Conservation (phyloP, 2,113 vertebrate species). For the Cyrtonyx montezumae region DNA sequence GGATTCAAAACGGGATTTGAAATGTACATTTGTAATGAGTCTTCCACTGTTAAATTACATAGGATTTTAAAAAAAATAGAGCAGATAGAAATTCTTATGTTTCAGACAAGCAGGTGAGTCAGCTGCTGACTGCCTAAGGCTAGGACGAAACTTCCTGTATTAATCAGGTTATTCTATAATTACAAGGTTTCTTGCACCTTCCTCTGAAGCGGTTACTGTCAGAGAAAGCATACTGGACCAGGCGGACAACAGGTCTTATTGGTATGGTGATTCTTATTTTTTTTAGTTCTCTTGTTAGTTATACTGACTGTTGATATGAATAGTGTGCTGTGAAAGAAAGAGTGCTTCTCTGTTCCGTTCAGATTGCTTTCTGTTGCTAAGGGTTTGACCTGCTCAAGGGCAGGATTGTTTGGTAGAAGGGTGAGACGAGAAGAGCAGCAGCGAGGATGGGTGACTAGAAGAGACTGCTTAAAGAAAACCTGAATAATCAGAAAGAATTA, state of each 20-base stretch:
- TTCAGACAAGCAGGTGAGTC: slow-evolving; percentile 64
- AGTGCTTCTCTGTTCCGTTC: not conserved
- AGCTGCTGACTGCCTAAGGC: slow-evolving; percentile 69
- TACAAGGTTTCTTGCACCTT: slow-evolving; percentile 69
- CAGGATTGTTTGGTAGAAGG: not conserved
- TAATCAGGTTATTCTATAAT: slow-evolving; percentile 75
- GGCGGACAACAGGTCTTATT: slow-evolving; percentile 60
- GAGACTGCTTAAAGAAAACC: slow-evolving; percentile 24
- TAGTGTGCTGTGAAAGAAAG: not conserved
- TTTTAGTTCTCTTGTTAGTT: not conserved
- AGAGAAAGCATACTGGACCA: slow-evolving; percentile 47
- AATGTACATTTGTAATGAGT: not conserved
- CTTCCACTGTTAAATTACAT: not conserved
- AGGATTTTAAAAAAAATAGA: slow-evolving; percentile 38
- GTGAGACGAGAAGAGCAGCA: not conserved
- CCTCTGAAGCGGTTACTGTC: slow-evolving; percentile 46
- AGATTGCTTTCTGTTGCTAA: slow-evolving; percentile 38
- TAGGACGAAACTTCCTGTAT: slow-evolving; percentile 72
- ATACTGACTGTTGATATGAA: not conserved
- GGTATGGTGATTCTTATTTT: slow-evolving; percentile 27
- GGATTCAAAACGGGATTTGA: slow-evolving; percentile 32
- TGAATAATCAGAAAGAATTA: slow-evolving; percentile 64
- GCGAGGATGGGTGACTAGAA: not conserved
- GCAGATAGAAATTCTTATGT: slow-evolving; percentile 49
- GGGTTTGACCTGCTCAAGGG: slow-evolving; percentile 54